Base-by-base conservation (phyloP, 1,140 invertebrate species). In the Zaprionus inermis region DNA sequence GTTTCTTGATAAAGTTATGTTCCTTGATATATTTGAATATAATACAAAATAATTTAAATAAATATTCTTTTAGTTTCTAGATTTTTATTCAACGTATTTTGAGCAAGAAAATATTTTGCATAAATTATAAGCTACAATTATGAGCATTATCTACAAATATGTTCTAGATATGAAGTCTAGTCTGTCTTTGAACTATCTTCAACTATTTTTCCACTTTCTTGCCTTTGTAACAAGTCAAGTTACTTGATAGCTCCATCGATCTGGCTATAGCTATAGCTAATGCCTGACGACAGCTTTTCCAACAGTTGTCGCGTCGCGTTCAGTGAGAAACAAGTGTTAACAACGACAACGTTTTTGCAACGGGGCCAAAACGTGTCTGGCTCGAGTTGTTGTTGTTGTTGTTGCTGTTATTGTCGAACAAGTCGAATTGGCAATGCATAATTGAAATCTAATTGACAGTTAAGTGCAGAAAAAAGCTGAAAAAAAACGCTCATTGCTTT, bases 401-500 rank as follows among this genome's bases (percentile, higher is more conserved):
- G 20, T 14, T 60, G 69, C 49, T 55, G 70, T 54, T 44, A 46
- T 34, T 77, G 80, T 76, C 64, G 76, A 72, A 69, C 79, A 79
- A 76, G 60, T 76, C 72, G 67, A 73, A 79, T 88, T 84, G 76
- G 61, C 79, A 83, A 89, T 88, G 84, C 80, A 88, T 89, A 88
- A 88, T 88, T 88, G 84, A 89, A 84, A 89, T 90, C 80, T 89
- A 88, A 88, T 86, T 89, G 84, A 88, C 83, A 88, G 84, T 89
- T 88, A 80, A 89, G 83, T 80, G 77, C 65, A 75, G 78, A 83
- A 44, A 44, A 65, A 80, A 83, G n/a, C n/a, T n/a, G n/a, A n/a
- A 32, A 32, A 80, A 83, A 44, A 44, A 65, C 61, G 52, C 10
- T 55, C 61, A 9, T 46, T 7, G 49, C 30, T 49, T 24, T 20